Conservation (phyloP, 2,888 invertebrate genomes). For the Drosophila borborema region DNA sequence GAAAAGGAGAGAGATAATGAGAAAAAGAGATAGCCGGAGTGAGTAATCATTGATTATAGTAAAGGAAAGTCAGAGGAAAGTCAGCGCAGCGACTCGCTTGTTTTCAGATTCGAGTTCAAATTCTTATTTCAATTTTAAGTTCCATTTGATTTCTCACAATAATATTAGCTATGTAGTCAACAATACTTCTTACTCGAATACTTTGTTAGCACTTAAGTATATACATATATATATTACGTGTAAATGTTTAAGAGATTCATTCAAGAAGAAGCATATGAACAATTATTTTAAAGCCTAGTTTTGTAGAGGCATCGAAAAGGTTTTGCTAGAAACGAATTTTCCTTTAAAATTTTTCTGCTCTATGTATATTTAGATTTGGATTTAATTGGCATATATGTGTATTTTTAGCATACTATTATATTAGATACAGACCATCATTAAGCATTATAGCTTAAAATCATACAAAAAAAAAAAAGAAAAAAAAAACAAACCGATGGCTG, state of each 20-base stretch:
- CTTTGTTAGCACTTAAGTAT: conserved; percentile 72
- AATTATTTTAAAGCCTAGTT: conserved; percentile 35
- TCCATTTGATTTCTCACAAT: conserved; percentile 25
- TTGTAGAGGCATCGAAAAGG: conserved; percentile 64
- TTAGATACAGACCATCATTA: conserved; percentile 53
- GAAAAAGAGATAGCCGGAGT: neutral
- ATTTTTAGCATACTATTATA: conserved; percentile 48
- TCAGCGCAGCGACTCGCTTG: conserved; percentile 3
- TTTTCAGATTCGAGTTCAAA: conserved; percentile 28
- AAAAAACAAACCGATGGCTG: conserved; percentile 68
- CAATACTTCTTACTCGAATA: conserved; percentile 57
- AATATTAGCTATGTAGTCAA: conserved; percentile 55
- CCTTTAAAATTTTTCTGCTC: conserved; percentile 68
- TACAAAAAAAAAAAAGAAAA: neutral
- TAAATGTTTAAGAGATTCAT: conserved; percentile 39
- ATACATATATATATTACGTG: conserved; percentile 34
- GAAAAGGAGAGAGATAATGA: conserved; percentile 22
- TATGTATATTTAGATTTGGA: conserved; percentile 41
- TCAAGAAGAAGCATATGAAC: conserved; percentile 68
- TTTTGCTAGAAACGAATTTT: conserved; percentile 84
- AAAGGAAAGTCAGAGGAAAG: conserved; percentile 17
- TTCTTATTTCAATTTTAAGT: conserved; percentile 48
- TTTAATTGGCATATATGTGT: conserved; percentile 33
- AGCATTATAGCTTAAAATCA: conserved; percentile 42
- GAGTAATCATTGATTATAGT: conserved; percentile 26